These are phyloP conservation scores for Cynoglossus semilaevis DNA, from an alignment of 2,113 vertebrate genomes.

Conservation along the genomic window DNA sequence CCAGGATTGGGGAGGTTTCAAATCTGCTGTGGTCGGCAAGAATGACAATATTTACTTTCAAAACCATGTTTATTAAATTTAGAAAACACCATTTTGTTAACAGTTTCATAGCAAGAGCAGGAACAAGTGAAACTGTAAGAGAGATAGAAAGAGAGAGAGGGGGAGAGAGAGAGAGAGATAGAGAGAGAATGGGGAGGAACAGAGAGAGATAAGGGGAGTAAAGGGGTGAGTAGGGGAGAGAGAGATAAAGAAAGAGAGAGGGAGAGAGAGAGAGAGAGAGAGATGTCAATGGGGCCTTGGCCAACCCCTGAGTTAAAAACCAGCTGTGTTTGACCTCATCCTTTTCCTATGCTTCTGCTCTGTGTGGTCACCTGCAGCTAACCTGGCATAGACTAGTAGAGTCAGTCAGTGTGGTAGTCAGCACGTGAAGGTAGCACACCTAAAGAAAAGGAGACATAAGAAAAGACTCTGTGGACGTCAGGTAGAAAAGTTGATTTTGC, in stretches of 20 bases:
- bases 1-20: background rate
- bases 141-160: conserved; percentile 26
- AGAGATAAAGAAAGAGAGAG: conserved; percentile 29
- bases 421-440: conserved; percentile 50
- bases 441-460: conserved; percentile 63
- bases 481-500: conserved; percentile 83
- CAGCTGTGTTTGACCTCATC: conserved; percentile 46
- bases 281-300: conserved; percentile 62
- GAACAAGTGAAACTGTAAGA: conserved; percentile 70
- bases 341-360: conserved; percentile 41
- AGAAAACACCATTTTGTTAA: conserved; percentile 81
- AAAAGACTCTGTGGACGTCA: conserved; percentile 73
- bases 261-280: conserved; percentile 24
- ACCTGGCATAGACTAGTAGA: conserved; percentile 62
- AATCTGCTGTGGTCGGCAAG: conserved; percentile 20
- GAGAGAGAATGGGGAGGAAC: conserved; percentile 29
- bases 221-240: conserved; percentile 59
- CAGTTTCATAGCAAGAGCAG: conserved; percentile 79
- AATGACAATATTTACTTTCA: conserved; percentile 63
- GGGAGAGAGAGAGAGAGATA: conserved; percentile 25
- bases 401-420: conserved; percentile 50
- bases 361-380: conserved; percentile 62
- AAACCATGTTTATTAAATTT: conserved; percentile 84
- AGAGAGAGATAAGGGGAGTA: conserved; percentile 70
- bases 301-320: conserved; percentile 79